A percentile compares a stretch with the other conserved stretches of the same genome.
Evolutionary conservation across 2,888 invertebrate genomes (phyloP).

Genomic region (Unio pictorum): DNA sequence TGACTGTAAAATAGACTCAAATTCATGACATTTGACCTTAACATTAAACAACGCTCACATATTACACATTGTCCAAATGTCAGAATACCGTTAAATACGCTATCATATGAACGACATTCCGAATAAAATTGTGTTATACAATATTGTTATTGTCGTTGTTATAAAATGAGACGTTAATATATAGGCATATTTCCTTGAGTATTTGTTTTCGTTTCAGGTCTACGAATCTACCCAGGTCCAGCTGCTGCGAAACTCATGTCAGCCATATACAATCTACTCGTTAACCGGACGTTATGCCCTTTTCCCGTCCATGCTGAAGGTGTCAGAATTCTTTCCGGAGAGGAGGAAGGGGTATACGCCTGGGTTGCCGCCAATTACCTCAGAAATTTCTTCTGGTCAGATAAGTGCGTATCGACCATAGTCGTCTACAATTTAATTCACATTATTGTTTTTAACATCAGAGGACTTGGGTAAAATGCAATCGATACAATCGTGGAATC

Average conservation of each 20-base stretch:
- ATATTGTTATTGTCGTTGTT: background rate
- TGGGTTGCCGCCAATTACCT: conserved; percentile 75
- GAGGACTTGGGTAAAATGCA: background rate
- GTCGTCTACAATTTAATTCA: no score
- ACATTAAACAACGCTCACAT: no score
- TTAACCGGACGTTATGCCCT: conserved; percentile 44
- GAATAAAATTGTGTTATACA: no score
- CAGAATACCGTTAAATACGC: no score
- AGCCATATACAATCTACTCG: conserved; percentile 34
- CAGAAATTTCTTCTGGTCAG: conserved; percentile 47
- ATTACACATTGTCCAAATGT: no score
- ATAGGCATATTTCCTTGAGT: background rate
- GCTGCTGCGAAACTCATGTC: conserved; percentile 46
- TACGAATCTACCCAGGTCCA: conserved; percentile 68
- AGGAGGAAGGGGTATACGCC: conserved; percentile 75
- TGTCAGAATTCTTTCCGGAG: conserved; percentile 73
- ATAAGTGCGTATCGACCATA: conserved; percentile 34
- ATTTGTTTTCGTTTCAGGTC: conserved; percentile 57
- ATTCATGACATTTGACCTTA: no score
- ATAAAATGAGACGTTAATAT: background rate
- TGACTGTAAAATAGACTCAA: no score
- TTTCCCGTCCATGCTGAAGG: conserved; percentile 66
- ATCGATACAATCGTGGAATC: background rate
- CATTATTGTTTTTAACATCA: background rate
- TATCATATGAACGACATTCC: no score